Evolutionary conservation across 1,140 invertebrate genomes (phyloP), one percentile per base, ranked within the genome.

Genomic region (Stenopsyche tienmushanensis): DNA sequence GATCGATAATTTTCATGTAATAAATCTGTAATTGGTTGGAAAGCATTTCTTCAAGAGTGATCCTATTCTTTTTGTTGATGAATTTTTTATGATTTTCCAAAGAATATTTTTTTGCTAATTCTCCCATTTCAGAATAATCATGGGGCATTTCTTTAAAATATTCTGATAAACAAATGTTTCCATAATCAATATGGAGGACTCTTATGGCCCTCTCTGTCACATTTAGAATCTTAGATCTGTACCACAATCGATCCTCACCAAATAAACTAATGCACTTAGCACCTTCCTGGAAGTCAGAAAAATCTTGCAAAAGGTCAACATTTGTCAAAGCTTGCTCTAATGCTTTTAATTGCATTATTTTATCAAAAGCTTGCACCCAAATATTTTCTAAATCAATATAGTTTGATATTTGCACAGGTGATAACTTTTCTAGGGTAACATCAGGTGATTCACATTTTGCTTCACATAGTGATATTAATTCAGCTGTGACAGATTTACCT

Each of bases 141-240:
- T 84, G 80, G 2, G 88, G 88, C 15, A 90, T 72, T 69, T 80
- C 75, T 59, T 81, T 76, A 44, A 90, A 79, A 68, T 83, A 78
- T 26, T 79, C 78, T 13, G 83, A 82, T 42, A 82, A 79, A 25
- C 85, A 82, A 8, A 84, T 85, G 73, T 89, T 90, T 20, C 88
- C 89, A 71, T 88, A 90, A 75, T 91, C 89, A 58, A 90, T 83
- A 71, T 88, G 89, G 18, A 85, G 74, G 1, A 90, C 86, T 72
- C 87, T 84, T 34, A 79, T 83, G 2, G 81, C 85, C 1, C 74
- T 73, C 17, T 86, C 84, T 13, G 76, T 75, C 42, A 78, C 77
- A 62, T 79, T 76, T 55, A 82, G 71, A 29, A 82, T 80, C 62
- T 78, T 76, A 1, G 85, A 86, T 50, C 89, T 78, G 66, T 90